Conservation (phyloP, 53 echinoderm and acorn worm species). For the Glandiceps talaboti region DNA sequence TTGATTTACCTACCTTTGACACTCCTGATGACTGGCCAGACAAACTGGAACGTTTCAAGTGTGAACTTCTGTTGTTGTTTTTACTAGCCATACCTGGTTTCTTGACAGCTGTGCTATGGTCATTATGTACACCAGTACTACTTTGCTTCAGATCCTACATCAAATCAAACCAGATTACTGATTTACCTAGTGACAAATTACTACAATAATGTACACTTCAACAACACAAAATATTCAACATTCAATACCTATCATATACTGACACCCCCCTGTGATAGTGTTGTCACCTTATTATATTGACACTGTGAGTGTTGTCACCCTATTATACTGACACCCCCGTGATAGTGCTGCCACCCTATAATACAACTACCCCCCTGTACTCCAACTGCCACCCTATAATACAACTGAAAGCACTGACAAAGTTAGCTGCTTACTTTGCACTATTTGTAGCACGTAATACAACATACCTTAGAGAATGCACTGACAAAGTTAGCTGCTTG, state of each 20-base stretch:
- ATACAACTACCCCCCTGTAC: no score
- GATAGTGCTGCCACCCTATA: no score
- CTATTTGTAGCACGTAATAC: slow-evolving; percentile 96
- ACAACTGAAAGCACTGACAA: not conserved
- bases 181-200: no score
- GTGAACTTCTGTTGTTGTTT: slow-evolving; percentile 45
- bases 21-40: slow-evolving; percentile 26
- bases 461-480: not conserved
- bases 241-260: no score
- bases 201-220: no score
- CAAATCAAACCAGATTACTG: no score
- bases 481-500: not conserved
- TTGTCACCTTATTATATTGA: no score
- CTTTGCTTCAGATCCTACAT: slow-evolving; percentile 32
- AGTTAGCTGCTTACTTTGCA: slow-evolving; percentile 2
- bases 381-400: no score
- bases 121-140: slow-evolving; percentile 32
- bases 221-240: no score
- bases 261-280: no score
- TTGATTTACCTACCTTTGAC: slow-evolving; percentile 28
- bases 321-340: no score
- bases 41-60: slow-evolving; percentile 41
- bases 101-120: slow-evolving; percentile 56
- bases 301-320: no score
- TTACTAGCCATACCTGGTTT: slow-evolving; percentile 36